These are phyloP conservation scores for Tridacna gigas DNA, from an alignment of 2,888 invertebrate species.

Conservation along the genomic window DNA sequence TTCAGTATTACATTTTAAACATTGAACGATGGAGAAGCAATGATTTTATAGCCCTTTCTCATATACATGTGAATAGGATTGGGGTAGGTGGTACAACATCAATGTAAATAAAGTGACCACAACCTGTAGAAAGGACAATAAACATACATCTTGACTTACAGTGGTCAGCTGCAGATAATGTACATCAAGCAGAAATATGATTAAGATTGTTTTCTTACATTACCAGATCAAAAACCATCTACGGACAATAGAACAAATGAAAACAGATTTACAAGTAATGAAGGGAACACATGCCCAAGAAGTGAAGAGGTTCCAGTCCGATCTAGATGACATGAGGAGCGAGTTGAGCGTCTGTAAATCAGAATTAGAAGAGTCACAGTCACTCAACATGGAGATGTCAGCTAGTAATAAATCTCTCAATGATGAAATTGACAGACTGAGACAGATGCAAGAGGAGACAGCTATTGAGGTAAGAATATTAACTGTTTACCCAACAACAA, in stretches of 20 bases:
- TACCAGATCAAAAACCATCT: constrained; percentile 80
- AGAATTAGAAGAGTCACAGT: constrained; percentile 76
- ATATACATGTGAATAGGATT: no score
- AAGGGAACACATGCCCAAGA: constrained; percentile 78
- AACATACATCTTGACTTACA: no score
- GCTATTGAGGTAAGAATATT: constrained; percentile 70
- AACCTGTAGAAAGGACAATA: no score
- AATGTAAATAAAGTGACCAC: no score
- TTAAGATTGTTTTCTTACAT: constrained; percentile 9
- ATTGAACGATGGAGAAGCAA: no score
- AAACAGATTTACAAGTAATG: constrained; percentile 78
- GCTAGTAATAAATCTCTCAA: constrained; percentile 71
- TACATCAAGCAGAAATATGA: background rate
- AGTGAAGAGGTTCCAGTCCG: constrained; percentile 77
- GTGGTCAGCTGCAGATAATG: background rate
- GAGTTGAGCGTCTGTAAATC: constrained; percentile 72
- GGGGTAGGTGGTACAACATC: no score
- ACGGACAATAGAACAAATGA: constrained; percentile 80
- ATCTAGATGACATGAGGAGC: constrained; percentile 73
- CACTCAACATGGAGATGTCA: constrained; percentile 70
- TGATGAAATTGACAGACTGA: constrained; percentile 77
- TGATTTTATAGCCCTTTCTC: no score
- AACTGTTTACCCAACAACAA: background rate
- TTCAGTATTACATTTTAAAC: no score
- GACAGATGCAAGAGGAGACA: constrained; percentile 75